Percentiles rank a stretch among this genome's conserved stretches.
Evolutionary conservation across 1,140 invertebrate genomes (phyloP).

Genomic region (Carposina sasakii): DNA sequence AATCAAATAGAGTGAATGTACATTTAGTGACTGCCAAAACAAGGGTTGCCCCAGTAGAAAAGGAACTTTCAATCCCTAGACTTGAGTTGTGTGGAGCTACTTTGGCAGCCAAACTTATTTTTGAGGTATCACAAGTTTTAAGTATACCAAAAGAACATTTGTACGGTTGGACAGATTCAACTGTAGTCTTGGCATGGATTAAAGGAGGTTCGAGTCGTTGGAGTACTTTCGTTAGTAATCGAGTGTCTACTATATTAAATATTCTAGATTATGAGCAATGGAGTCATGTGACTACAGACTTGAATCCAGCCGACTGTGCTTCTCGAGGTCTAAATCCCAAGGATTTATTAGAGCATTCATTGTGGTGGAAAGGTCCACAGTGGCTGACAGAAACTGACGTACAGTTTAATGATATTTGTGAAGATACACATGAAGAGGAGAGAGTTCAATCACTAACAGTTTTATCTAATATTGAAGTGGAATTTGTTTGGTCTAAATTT

Average conservation of each 20-base stretch:
- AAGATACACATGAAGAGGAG: constrained; percentile 24
- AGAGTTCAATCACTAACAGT: constrained; percentile 16
- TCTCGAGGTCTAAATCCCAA: too few relatives aligned
- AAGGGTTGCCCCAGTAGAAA: constrained; percentile 38
- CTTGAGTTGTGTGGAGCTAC: constrained; percentile 47
- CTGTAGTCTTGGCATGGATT: constrained; percentile 53
- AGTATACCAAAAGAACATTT: constrained; percentile 31
- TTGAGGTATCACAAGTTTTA: constrained; percentile 28
- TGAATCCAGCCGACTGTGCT: too few relatives aligned
- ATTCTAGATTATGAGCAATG: constrained; percentile 22
- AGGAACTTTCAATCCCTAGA: constrained; percentile 35
- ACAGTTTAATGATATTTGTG: too few relatives aligned
- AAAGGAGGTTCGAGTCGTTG: constrained; percentile 30
- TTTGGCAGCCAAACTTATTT: constrained; percentile 27
- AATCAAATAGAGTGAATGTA: constrained; percentile 11
- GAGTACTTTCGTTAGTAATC: constrained; percentile 53
- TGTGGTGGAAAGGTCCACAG: not conserved
- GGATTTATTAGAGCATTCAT: too few relatives aligned
- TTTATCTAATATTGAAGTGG: not conserved
- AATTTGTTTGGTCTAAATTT: constrained; percentile 25
- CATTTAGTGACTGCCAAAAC: constrained; percentile 37
- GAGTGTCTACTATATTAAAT: constrained; percentile 44
- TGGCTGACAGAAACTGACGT: not conserved
- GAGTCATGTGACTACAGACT: too few relatives aligned
- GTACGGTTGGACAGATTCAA: constrained; percentile 55